These are phyloP conservation scores for Cossypha niveicapilla DNA, from an alignment of 2,797 vertebrate species.

Conservation along the genomic window DNA sequence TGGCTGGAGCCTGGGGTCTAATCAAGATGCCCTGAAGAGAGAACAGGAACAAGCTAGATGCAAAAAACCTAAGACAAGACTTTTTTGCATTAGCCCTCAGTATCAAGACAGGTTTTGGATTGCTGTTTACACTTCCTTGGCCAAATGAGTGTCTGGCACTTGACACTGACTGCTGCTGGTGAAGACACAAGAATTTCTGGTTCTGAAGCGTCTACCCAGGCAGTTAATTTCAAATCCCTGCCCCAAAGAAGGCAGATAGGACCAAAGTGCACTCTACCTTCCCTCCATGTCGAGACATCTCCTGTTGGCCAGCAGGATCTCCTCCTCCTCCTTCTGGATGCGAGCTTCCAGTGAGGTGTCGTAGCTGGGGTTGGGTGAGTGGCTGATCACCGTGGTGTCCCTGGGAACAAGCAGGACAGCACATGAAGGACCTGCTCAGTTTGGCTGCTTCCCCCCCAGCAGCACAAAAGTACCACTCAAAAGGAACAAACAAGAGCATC, in stretches of 20 bases:
- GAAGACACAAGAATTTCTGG: constrained; percentile 17
- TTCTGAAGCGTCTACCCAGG: not conserved
- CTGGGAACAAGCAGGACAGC: constrained; percentile 67
- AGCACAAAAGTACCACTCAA: not conserved
- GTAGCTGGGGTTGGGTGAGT: constrained; percentile 92
- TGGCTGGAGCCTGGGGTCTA: not conserved
- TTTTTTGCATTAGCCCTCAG: not conserved
- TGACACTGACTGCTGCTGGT: not conserved
- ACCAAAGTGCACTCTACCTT: constrained; percentile 76
- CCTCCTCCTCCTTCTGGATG: constrained; percentile 98
- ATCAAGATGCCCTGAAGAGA: not conserved
- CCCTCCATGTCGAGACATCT: constrained; percentile 98
- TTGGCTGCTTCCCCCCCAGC: not conserved
- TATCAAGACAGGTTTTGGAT: constrained; percentile 11
- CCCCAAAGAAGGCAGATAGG: not conserved
- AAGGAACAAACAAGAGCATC: not conserved
- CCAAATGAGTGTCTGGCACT: not conserved
- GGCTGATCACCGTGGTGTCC: constrained; percentile 87
- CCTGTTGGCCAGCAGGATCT: constrained; percentile 96
- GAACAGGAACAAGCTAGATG: not conserved
- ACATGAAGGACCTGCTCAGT: not conserved
- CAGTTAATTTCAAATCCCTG: not conserved
- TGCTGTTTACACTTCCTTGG: not conserved
- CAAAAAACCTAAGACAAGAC: not conserved
- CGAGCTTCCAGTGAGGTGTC: constrained; percentile 93